Evolutionary conservation across 2,888 invertebrate genomes (phyloP), one percentile per base, ranked within the genome.

Genomic region (Microdon myrmicae): DNA sequence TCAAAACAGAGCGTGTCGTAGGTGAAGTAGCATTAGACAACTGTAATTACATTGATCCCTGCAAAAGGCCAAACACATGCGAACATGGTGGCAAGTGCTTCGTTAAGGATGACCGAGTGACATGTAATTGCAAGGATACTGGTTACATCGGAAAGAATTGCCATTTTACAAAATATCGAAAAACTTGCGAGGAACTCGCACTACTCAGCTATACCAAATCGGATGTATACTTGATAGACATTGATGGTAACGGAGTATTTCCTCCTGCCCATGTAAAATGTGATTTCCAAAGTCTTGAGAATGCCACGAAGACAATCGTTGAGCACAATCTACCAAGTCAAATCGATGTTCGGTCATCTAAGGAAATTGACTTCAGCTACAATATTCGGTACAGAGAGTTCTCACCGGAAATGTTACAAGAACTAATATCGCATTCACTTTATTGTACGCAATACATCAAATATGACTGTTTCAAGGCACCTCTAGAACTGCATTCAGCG

Each of bases 121-220:
- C 88, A 19, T 96, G 96, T 75, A 92, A 96, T 73, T 96, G 96
- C 78, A 87, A 88, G 29, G 90, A 88, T 67, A 94, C 94, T 3
- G 94, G 94, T 0, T 96, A 96, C 74, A 90, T 90, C 32, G 96
- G 96, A 6, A 91, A 92, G 74, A 94, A 94, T 74, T 96, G 96
- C 72, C 96, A 96, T 75, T 96, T 96, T 71, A 94, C 96, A 1
- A 87, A 90, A 54, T 93, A 92, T 74, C 86, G 93, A 67, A 90
- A 93, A 74, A 94, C 95, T 0, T 96, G 96, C 75, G 95, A 96
- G 79, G 95, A 95, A 73, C 77, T 96, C 51, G 94, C 94, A 0
- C 82, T 95, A 4, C 81, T 94, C 9, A 95, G 96, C 0, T 92
- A 91, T 72, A 92, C 90, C 0, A 87, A 92, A 69, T 92, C 94